Conservation (phyloP, 2,888 invertebrate genomes). For the Erebia aethiops region DNA sequence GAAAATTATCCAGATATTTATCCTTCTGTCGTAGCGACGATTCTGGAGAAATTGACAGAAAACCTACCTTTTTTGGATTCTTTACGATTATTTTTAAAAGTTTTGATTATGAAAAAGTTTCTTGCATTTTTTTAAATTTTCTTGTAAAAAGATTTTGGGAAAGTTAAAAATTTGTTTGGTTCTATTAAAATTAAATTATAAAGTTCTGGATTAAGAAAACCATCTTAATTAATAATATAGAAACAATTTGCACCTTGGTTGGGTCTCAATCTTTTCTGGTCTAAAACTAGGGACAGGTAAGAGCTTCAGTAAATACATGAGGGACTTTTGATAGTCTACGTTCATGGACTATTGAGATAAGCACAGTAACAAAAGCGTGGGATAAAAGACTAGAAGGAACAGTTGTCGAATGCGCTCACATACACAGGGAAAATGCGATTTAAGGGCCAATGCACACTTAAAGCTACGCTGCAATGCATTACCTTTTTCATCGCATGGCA, state of each 20-base stretch:
- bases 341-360: not conserved
- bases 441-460: not conserved
- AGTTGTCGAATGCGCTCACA: constrained; percentile 23
- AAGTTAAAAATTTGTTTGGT: too few species aligned
- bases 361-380: constrained; percentile 20
- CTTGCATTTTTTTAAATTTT: too few species aligned
- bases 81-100: too few species aligned
- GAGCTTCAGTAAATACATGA: not conserved
- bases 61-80: too few species aligned
- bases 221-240: not conserved
- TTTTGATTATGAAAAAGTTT: too few species aligned
- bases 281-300: not conserved
- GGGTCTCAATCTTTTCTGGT: not conserved
- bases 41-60: too few species aligned
- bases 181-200: not conserved
- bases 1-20: too few species aligned
- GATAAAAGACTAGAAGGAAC: constrained; percentile 14
- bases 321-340: not conserved
- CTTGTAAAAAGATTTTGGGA: too few species aligned
- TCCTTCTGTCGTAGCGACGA: too few species aligned
- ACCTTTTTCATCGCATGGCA: too few species aligned
- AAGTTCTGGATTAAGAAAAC: not conserved
- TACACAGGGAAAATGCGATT: constrained; percentile 18
- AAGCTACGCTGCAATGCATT: not conserved
- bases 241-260: not conserved